Base-by-base conservation (phyloP, 1,140 invertebrate genomes). In the Pseudomyrmex concolor region DNA sequence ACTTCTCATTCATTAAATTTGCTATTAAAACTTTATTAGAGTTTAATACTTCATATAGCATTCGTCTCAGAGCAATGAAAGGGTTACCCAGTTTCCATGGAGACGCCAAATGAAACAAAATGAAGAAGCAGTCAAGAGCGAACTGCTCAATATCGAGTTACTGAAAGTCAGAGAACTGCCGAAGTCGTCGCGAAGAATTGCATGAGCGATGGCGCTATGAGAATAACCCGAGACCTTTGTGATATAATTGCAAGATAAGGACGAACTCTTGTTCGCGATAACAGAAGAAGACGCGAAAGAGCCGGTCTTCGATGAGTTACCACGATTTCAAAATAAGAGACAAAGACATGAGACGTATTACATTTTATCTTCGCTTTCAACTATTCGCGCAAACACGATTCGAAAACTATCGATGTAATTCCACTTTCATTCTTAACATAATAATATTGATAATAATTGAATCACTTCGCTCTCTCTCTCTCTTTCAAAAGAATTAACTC, bases 211-310 rank as follows among this genome's bases (percentile, higher is more conserved):
- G 80, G 54, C n/a, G 54, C 34, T 17, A 43, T 19, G 50, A 55
- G 68, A 80, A 60, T 80, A 73, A 78, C 45, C 64, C 62, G 25
- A 13, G 55, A 19, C 55, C 55, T 73, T 84, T 84, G 55, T 87
- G 73, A 80, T 84, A n/a, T 60, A 62, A 74, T 83, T 50, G 57
- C 43, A 45, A 54, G 85, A 87, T 87, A 87, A 86, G 86, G 62
- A 68, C 82, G 55, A 86, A 86, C 86, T 34, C 34, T 87, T 84
- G 86, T 63, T 86, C 60, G 51, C 55, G 62, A 84, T 87, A 87
- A 87, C 45, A 10, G 76, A 57, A 57, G 54, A 70, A 70, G 12
- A 54, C 15, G 59, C 22, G 54, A 67, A 63, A 72, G 66, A 68
- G 68, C 22, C 19, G 25, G 45, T 9, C 34, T 63, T 50, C 55